A percentile compares a stretch with the other conserved stretches of the same genome.
Evolutionary conservation across 2,888 invertebrate species (phyloP).

Genomic region (Drosophila anceps): DNA sequence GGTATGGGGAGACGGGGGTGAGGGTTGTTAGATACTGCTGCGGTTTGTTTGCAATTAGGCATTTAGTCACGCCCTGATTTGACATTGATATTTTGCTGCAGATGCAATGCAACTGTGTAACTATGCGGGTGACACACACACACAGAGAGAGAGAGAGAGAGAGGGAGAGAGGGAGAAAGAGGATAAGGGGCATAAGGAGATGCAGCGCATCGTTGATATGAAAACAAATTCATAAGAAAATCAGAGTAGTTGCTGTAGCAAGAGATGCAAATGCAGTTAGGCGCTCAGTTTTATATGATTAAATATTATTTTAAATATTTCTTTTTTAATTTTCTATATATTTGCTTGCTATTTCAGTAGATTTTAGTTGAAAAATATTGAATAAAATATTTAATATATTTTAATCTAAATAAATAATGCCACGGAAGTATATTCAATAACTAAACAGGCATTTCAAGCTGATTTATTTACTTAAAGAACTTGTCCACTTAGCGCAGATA

Average conservation of each 20-base stretch:
- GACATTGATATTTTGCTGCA: conserved; percentile 64
- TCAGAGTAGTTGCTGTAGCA: neutral
- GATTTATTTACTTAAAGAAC: too few relatives aligned
- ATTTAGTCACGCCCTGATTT: conserved; percentile 78
- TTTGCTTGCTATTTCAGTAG: too few relatives aligned
- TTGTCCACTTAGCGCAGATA: too few relatives aligned
- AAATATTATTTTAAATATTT: neutral
- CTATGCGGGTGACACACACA: conserved; percentile 50
- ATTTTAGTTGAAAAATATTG: too few relatives aligned
- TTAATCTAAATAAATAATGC: too few relatives aligned
- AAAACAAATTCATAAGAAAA: neutral
- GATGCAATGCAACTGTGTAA: conserved; percentile 27
- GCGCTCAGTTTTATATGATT: neutral
- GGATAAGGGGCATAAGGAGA: neutral
- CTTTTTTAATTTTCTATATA: neutral
- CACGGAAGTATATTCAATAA: too few relatives aligned
- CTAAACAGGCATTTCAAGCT: too few relatives aligned
- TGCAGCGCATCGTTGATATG: conserved; percentile 27
- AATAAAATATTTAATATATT: too few relatives aligned
- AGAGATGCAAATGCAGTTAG: conserved; percentile 4
- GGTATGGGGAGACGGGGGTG: neutral
- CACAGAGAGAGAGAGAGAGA: too few relatives aligned
- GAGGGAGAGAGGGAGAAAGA: neutral
- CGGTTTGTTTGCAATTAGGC: conserved; percentile 71
- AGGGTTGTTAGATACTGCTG: conserved; percentile 28